A percentile compares a stretch with the other conserved stretches of the same genome.
Conservation (phyloP, 1,140 invertebrate species). For the Temnothorax longispinosus region DNA sequence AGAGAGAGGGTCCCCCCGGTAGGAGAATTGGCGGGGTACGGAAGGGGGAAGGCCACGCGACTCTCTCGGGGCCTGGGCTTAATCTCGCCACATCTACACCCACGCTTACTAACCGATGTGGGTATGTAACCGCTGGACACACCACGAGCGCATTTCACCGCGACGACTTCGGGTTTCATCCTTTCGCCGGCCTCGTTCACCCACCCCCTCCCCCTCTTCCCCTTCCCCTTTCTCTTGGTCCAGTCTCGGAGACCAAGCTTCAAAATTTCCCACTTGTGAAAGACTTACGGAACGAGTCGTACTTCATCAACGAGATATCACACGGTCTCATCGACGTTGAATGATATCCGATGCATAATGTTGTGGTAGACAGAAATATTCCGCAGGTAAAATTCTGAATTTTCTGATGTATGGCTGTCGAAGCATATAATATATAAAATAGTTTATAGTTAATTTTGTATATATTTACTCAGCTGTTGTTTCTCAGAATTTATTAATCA, state of each 20-base stretch:
- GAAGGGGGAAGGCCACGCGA: constrained; percentile 78
- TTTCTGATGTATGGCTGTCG: background rate
- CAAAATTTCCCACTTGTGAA: constrained; percentile 34
- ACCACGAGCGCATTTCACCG: constrained; percentile 58
- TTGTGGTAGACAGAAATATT: background rate
- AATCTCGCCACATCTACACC: constrained; percentile 80
- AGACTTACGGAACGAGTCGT: constrained; percentile 7
- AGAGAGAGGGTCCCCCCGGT: constrained; percentile 20
- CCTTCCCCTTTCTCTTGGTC: background rate
- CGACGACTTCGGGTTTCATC: constrained; percentile 67
- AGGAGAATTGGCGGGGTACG: constrained; percentile 46
- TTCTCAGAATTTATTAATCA: background rate
- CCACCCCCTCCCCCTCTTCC: background rate
- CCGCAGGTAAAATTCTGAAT: background rate
- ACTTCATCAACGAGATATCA: constrained; percentile 21
- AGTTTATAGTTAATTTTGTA: background rate
- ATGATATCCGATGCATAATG: background rate
- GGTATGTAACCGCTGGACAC: constrained; percentile 56
- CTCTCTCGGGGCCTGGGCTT: constrained; percentile 71
- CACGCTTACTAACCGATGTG: constrained; percentile 74
- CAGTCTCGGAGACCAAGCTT: background rate
- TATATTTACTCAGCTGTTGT: background rate
- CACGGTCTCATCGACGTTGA: background rate
- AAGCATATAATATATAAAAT: background rate
- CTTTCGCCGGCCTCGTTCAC: constrained; percentile 67